Evolutionary conservation across 2,888 invertebrate species (phyloP).

Genomic region (Coremacera marginata): DNA sequence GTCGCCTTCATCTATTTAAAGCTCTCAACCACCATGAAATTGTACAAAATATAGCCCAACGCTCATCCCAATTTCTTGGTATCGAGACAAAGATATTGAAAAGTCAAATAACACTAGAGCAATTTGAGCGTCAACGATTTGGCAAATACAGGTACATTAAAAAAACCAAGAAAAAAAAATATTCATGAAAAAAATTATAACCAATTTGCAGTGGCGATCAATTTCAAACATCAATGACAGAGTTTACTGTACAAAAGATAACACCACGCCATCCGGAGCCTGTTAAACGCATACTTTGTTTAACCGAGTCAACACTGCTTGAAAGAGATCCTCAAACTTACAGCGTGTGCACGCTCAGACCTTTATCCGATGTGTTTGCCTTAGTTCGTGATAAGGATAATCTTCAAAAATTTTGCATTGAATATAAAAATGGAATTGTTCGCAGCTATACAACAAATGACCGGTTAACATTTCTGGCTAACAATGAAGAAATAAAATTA

Average conservation of each 20-base stretch:
- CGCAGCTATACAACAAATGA: slow-evolving; percentile 93
- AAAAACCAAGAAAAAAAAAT: not conserved
- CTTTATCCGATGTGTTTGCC: slow-evolving; percentile 88
- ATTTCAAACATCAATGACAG: slow-evolving; percentile 94
- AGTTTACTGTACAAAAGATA: slow-evolving; percentile 96
- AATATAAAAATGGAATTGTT: slow-evolving; percentile 92
- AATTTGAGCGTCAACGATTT: slow-evolving; percentile 88
- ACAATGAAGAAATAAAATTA: not conserved
- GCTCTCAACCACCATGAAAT: slow-evolving; percentile 88
- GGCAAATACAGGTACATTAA: slow-evolving; percentile 86
- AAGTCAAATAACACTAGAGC: slow-evolving; percentile 86
- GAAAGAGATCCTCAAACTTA: slow-evolving; percentile 98
- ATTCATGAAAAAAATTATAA: not conserved
- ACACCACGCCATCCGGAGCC: slow-evolving; percentile 86
- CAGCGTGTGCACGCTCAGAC: slow-evolving; percentile 88
- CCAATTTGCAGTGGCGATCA: slow-evolving; percentile 84
- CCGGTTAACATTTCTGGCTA: slow-evolving; percentile 71
- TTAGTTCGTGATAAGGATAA: slow-evolving; percentile 90
- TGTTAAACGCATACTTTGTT: slow-evolving; percentile 88
- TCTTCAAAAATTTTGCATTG: slow-evolving; percentile 93
- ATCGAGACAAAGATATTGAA: slow-evolving; percentile 86
- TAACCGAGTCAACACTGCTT: slow-evolving; percentile 94
- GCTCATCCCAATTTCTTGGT: slow-evolving; percentile 84
- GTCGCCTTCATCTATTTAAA: slow-evolving; percentile 91
- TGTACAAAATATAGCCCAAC: slow-evolving; percentile 86